A percentile compares a stretch with the other conserved stretches of the same genome.
Conservation (phyloP, 2,113 vertebrate genomes). For the Empidonax traillii region DNA sequence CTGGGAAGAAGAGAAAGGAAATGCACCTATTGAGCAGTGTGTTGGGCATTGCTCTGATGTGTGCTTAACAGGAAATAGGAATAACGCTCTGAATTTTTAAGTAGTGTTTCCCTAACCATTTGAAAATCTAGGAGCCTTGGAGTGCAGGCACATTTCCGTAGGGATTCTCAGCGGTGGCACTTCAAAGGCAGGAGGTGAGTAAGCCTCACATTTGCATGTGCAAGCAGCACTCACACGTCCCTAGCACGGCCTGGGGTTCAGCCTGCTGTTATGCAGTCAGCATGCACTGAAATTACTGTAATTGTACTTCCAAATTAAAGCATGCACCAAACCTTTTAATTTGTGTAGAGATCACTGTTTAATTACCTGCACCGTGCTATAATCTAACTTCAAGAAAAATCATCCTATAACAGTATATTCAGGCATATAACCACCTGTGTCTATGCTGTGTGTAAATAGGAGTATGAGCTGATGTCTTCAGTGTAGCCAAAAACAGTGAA, state of each 20-base stretch:
- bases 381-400: background rate
- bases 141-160: background rate
- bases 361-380: conserved; percentile 12
- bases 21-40: fast-evolving
- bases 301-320: conserved; percentile 29
- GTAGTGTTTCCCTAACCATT: background rate
- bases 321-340: conserved; percentile 23
- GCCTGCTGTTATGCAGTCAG: background rate
- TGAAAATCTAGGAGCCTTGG: background rate
- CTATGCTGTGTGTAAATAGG: background rate
- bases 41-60: background rate
- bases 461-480: background rate
- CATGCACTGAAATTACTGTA: conserved; percentile 38
- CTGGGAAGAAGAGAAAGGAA: background rate
- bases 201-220: conserved; percentile 35
- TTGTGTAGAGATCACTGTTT: conserved; percentile 16
- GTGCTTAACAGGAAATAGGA: background rate
- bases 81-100: background rate
- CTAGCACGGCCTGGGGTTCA: background rate
- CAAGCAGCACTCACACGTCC: background rate
- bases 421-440: background rate
- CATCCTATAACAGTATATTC: background rate
- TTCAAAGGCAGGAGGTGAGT: conserved; percentile 43
- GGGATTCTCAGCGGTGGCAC: background rate
- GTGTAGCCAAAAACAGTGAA: background rate